Conservation (phyloP, 2,113 vertebrate genomes). For the Pelecanoides urinatrix region DNA sequence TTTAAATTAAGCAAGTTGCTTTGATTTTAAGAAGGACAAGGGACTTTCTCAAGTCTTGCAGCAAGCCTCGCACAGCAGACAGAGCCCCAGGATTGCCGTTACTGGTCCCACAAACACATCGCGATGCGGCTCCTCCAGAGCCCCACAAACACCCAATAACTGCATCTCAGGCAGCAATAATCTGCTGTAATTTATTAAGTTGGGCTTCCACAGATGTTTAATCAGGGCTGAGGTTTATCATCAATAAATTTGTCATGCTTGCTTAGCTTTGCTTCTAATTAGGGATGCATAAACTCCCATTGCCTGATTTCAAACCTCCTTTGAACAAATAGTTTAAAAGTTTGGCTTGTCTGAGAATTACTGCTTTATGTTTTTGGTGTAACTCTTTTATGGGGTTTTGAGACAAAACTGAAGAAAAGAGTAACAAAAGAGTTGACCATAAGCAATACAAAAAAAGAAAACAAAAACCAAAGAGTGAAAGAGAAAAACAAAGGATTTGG, state of each 20-base stretch:
- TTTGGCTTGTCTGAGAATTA: not conserved
- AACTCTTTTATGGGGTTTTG: not conserved
- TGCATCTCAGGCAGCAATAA: not conserved
- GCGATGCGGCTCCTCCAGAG: rapidly evolving
- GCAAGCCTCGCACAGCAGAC: rapidly evolving
- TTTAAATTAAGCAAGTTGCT: not conserved
- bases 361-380: not conserved
- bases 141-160: not conserved
- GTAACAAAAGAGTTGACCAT: not conserved
- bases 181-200: not conserved
- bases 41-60: not conserved
- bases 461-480: not conserved
- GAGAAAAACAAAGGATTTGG: not conserved
- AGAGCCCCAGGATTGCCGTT: not conserved
- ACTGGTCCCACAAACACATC: not conserved
- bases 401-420: not conserved
- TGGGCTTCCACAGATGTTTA: not conserved
- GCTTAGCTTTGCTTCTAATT: not conserved
- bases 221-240: not conserved
- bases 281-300: not conserved
- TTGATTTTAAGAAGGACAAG: not conserved
- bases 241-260: not conserved
- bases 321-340: not conserved
- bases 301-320: not conserved
- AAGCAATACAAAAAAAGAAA: not conserved